Conservation (phyloP, 2,797 vertebrate genomes). For the Anguilla pacifica region DNA sequence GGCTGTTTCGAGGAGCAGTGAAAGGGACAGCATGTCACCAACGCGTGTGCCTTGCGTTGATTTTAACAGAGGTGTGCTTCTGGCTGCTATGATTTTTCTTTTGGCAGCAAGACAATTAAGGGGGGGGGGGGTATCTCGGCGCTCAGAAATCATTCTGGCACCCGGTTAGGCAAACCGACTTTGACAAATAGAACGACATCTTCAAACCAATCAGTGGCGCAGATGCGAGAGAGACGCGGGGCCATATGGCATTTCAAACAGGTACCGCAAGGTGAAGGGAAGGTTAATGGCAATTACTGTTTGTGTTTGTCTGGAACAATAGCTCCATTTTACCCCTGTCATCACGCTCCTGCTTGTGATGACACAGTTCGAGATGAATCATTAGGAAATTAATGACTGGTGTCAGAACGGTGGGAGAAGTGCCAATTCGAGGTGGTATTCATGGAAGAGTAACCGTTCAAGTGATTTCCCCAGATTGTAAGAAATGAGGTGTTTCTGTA, state of each 20-base stretch:
- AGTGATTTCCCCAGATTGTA: background rate
- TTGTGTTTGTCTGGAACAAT: background rate
- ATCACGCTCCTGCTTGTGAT: background rate
- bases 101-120: background rate
- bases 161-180: background rate
- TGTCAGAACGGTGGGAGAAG: background rate
- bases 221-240: background rate
- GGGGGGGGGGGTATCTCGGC: background rate
- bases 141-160: constrained; percentile 20
- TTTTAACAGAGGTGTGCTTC: constrained; percentile 5
- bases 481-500: background rate
- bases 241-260: background rate
- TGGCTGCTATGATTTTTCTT: background rate
- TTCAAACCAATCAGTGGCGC: background rate
- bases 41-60: background rate
- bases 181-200: background rate
- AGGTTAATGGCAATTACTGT: constrained; percentile 10
- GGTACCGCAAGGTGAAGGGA: background rate
- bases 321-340: background rate
- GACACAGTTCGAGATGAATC: background rate
- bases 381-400: background rate
- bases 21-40: background rate
- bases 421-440: background rate
- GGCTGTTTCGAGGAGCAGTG: background rate
- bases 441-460: background rate